These are phyloP conservation scores for Brachionus sp. DNA, from an alignment of 1,140 invertebrate species.

Conservation along the genomic window DNA sequence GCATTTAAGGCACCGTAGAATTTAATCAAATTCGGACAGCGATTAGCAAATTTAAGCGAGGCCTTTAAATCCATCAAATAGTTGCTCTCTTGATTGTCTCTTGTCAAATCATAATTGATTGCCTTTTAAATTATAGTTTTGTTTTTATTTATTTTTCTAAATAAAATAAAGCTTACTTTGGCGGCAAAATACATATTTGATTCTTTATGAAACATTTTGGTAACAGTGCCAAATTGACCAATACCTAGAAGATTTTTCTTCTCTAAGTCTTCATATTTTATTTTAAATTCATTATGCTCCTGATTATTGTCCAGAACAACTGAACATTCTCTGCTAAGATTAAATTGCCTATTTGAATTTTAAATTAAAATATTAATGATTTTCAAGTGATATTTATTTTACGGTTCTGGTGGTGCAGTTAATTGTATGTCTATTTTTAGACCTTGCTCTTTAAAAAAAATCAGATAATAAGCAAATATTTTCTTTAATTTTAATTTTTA, in stretches of 20 bases:
- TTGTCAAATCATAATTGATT: neutral
- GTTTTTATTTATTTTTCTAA: neutral
- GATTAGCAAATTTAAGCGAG: neutral
- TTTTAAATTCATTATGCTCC: neutral
- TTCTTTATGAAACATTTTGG: constrained; percentile 24
- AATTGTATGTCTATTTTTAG: neutral
- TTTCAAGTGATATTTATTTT: neutral
- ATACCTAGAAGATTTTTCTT: neutral
- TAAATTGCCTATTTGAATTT: neutral
- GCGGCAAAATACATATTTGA: constrained; percentile 6
- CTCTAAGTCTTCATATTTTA: constrained; percentile 9
- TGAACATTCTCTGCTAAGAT: neutral
- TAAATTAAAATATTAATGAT: neutral
- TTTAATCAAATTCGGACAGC: neutral
- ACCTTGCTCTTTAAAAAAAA: neutral
- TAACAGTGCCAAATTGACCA: constrained; percentile 11
- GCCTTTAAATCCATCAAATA: constrained; percentile 1
- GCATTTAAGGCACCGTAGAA: constrained; percentile 13
- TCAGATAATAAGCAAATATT: no score
- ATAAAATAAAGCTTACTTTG: neutral
- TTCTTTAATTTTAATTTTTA: no score
- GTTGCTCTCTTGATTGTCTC: neutral
- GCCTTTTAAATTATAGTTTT: neutral
- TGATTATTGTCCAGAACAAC: neutral
- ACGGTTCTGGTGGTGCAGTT: neutral